Percentiles rank a stretch among this genome's conserved stretches.
Evolutionary conservation across 2,888 invertebrate species (phyloP).

Genomic region (Zele albiditarsus): DNA sequence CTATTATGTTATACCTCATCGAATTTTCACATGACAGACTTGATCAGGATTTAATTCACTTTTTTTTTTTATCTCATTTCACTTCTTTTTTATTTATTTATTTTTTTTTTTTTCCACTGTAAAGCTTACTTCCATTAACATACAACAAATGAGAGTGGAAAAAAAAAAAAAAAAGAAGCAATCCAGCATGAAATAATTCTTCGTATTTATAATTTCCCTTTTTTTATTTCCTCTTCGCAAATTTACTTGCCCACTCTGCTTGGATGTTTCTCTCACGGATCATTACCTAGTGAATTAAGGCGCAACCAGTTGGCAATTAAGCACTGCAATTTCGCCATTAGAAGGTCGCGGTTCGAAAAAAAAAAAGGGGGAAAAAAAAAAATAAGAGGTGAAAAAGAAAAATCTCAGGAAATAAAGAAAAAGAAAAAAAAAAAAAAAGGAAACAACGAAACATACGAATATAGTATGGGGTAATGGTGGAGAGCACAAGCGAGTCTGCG

Average conservation of each 20-base stretch:
- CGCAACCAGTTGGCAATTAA: conserved; percentile 55
- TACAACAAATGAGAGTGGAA: not conserved
- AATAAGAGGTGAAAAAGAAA: conserved; percentile 28
- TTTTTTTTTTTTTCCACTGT: not conserved
- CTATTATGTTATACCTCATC: conserved; percentile 14
- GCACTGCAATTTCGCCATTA: conserved; percentile 55
- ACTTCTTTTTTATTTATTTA: conserved; percentile 3
- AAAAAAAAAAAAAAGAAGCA: not conserved
- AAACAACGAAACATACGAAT: conserved; percentile 8
- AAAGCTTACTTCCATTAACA: not conserved
- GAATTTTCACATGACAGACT: conserved; percentile 39
- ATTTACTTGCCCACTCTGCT: not conserved
- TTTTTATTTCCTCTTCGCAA: not conserved
- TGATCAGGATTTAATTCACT: conserved; percentile 30
- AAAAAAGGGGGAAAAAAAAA: conserved; percentile 31
- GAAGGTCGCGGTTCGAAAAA: conserved; percentile 47
- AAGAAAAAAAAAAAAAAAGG: conserved; percentile 12
- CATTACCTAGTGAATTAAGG: conserved; percentile 35
- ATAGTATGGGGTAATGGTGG: conserved; percentile 29
- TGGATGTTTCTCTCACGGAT: conserved; percentile 30
- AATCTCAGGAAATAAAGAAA: not conserved
- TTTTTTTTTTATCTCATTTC: not conserved
- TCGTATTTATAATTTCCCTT: not conserved
- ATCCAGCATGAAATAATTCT: not conserved
- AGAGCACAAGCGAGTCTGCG: conserved; percentile 24